Percentiles rank a stretch among this genome's conserved stretches.
Evolutionary conservation across 2,797 vertebrate genomes (phyloP).

Genomic region (Acanthurus leucopareius): DNA sequence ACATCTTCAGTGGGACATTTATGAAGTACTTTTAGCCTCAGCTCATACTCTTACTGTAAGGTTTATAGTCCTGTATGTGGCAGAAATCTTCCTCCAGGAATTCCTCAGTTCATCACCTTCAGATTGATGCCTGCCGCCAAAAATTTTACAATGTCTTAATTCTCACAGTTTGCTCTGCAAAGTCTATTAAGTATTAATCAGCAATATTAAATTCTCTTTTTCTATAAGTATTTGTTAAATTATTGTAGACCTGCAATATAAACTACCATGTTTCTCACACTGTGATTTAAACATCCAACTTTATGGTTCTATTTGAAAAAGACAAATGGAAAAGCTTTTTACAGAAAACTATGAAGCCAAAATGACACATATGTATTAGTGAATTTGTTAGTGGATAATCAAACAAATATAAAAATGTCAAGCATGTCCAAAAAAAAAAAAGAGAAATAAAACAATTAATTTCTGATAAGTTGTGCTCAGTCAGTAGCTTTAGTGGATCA

Average conservation of each 20-base stretch:
- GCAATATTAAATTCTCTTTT: background rate
- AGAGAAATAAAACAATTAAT: too few relatives aligned
- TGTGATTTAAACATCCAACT: too few relatives aligned
- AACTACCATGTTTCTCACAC: background rate
- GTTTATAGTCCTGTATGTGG: background rate
- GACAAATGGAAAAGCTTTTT: too few relatives aligned
- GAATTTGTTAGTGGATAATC: too few relatives aligned
- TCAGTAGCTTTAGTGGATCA: too few relatives aligned
- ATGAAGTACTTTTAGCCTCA: background rate
- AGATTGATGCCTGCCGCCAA: background rate
- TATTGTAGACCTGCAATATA: background rate
- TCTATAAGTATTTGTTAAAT: background rate
- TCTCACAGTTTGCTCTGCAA: background rate
- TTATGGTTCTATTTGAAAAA: too few relatives aligned
- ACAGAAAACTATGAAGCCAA: too few relatives aligned
- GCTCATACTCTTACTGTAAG: background rate
- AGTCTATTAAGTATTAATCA: background rate
- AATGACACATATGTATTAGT: too few relatives aligned
- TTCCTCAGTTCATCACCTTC: background rate
- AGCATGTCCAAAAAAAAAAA: too few relatives aligned
- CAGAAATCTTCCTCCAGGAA: background rate
- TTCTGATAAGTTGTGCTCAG: too few relatives aligned
- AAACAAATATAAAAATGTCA: too few relatives aligned
- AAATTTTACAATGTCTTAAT: too few relatives aligned
- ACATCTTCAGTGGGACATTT: background rate